Evolutionary conservation across 2,113 vertebrate species (phyloP), one percentile per base, ranked within the genome.

Genomic region (Anolis sagrei): DNA sequence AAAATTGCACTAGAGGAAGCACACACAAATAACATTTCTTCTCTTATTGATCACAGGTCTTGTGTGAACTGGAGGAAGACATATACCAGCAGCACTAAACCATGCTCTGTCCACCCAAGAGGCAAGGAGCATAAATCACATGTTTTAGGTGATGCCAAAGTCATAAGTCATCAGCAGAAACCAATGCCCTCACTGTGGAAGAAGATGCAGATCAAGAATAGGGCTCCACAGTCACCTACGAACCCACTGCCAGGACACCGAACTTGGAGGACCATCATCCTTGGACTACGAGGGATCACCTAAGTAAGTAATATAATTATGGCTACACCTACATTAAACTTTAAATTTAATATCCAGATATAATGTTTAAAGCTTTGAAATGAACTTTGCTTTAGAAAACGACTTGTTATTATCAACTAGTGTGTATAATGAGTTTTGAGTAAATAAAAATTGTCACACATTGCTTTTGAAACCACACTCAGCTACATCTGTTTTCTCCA

Each of bases 401-500:
- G 21, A 25, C 8, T 10, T 0, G 81, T 76, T 5, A 58, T 84
- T n/a, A 49, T 87, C n/a, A 84, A 86, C 27, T 21, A 68, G 32
- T 18, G 73, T 27, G 21, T 23, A 84, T 86, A 91, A 58, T 85
- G 32, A 66, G 44, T 72, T 61, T 36, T 0, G 0, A 78, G 88
- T 62, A 84, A 90, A 90, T 84, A 0, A 1, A 34, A 19, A 66
- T 91, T 75, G 77, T 73, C 2, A 78, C 73, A 36, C 76, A 87
- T 83, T 89, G 90, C 79, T 70, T 91, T 92, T 73, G 86, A 92
- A 89, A 77, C 82, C 84, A 90, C 1, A 51, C 27, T 86, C 54
- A 70, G 89, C 58, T 86, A 32, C 73, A 66, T 92, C 76, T 88
- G 58, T 88, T 91, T 91, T 78, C 79, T 87, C 64, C 66, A 23